Percentiles rank a stretch among this genome's conserved stretches.
phyloP scores from a whole-genome alignment of 1,140 invertebrate genomes.

The Heliconius congener region DNA sequence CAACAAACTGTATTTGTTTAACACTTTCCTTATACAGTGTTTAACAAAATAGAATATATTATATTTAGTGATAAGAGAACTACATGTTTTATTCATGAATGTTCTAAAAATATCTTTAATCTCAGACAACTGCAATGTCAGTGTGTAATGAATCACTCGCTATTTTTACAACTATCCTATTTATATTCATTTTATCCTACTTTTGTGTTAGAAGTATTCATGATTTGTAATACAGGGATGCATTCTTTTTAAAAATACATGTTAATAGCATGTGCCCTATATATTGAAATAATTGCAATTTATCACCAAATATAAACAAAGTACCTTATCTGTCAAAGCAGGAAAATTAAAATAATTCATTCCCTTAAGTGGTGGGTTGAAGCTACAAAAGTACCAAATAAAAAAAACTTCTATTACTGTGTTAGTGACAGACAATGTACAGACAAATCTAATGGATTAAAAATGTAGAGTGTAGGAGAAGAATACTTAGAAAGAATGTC shows the following conservation, averaged over 20 bases:
- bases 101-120: constrained; percentile 20
- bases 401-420: too few species aligned
- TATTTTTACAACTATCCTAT: constrained; percentile 18
- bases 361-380: too few species aligned
- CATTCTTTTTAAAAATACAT: neutral
- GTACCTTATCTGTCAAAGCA: too few species aligned
- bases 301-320: too few species aligned
- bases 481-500: too few species aligned
- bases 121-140: constrained; percentile 20
- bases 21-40: neutral
- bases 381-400: too few species aligned
- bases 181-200: constrained; percentile 1
- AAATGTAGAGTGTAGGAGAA: too few species aligned
- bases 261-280: neutral
- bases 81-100: constrained; percentile 18
- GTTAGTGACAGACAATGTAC: too few species aligned
- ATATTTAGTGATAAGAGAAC: constrained; percentile 14
- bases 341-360: too few species aligned
- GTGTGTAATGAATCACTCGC: constrained; percentile 16
- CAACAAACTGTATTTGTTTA: neutral
- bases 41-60: constrained; percentile 9
- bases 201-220: neutral
- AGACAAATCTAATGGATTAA: too few species aligned
- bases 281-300: too few species aligned
- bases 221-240: neutral